Evolutionary conservation across 1,140 invertebrate species (phyloP), one percentile per base, ranked within the genome.

Genomic region (Branchinecta lynchi): DNA sequence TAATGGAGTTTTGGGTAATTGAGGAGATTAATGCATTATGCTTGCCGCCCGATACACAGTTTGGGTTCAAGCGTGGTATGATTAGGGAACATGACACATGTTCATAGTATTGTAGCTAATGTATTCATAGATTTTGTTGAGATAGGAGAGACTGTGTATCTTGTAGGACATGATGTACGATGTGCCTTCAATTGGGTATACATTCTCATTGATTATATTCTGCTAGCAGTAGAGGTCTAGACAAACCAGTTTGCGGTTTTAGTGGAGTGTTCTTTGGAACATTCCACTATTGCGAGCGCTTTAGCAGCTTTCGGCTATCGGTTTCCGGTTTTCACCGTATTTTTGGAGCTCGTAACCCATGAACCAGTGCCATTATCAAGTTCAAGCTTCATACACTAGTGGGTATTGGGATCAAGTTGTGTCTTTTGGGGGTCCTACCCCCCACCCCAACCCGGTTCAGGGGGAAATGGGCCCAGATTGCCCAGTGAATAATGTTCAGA

Each of bases 21-120:
- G n/a, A 51, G 9, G 46, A 51, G 9, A n/a, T 51, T 9, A 51
- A 51, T 51, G 9, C n/a, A 51, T 51, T 9, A 9, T 51, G 46
- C n/a, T 51, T 9, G 9, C n/a, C 46, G 9, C 46, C 46, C 9
- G 46, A 51, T 51, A 9, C 46, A 51, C 46, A 51, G 46, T 51
- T 51, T n/a, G n/a, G 46, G n/a, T 51, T 51, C n/a, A 51, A 51
- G n/a, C 9, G n/a, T 9, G 46, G 46, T 51, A n/a, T 51, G n/a
- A 51, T 51, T n/a, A 51, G 46, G n/a, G 46, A 51, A 9, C n/a
- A n/a, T n/a, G n/a, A n/a, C n/a, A n/a, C 46, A 51, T 51, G n/a
- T 51, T n/a, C 46, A 51, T 51, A 51, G 46, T n/a, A 9, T 51
- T 51, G n/a, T 51, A 9, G 46, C 46, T 9, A 51, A 51, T 51